phyloP scores from a whole-genome alignment of 1,140 invertebrate species.

The Apis laboriosa region DNA sequence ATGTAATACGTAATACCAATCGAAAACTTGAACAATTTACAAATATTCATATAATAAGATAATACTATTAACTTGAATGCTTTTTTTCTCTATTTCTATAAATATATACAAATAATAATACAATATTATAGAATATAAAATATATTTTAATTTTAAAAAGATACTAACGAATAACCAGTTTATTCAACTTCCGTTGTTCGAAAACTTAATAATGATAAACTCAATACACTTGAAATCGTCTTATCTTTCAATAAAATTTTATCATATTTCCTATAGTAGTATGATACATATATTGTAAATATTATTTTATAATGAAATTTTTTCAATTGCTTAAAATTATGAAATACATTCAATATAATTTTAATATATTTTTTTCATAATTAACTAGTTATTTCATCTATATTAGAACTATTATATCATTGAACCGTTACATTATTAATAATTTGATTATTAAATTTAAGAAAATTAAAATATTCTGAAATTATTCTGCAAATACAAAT shows the following conservation, averaged over 20 bases:
- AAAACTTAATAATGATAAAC: not conserved
- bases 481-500: not conserved
- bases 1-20: conserved; percentile 40
- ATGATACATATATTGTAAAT: not conserved
- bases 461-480: not conserved
- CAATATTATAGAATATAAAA: not conserved
- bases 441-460: too few relatives aligned
- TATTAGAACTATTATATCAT: too few relatives aligned
- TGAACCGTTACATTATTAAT: too few relatives aligned
- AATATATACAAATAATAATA: not conserved
- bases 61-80: not conserved
- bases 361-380: not conserved
- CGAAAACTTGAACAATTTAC: not conserved
- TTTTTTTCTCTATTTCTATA: not conserved
- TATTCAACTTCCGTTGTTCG: not conserved
- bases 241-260: not conserved
- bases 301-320: too few relatives aligned
- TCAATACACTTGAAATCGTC: not conserved
- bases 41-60: not conserved
- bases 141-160: not conserved
- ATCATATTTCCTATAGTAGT: not conserved
- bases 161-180: not conserved
- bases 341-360: not conserved
- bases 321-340: too few relatives aligned
- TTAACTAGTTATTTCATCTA: not conserved